These are phyloP conservation scores for Himalopsyche tibetana DNA, from an alignment of 2,888 invertebrate species.

Conservation along the genomic window DNA sequence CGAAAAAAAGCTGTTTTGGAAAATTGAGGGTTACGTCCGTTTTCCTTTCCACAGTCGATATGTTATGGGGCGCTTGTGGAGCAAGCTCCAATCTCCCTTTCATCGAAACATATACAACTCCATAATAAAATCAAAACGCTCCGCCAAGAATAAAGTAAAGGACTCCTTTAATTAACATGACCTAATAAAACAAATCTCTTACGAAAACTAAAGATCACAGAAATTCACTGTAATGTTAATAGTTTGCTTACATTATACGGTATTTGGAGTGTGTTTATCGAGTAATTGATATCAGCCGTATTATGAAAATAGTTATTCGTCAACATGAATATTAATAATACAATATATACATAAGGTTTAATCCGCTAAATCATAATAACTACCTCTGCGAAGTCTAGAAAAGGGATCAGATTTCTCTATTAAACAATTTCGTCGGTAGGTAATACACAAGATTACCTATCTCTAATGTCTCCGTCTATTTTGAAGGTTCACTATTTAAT, in stretches of 20 bases:
- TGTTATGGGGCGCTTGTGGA: no score
- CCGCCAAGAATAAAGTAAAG: no score
- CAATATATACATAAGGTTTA: background rate
- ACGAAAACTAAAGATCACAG: background rate
- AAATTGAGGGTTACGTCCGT: no score
- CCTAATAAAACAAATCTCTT: no score
- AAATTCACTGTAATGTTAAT: background rate
- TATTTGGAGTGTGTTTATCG: background rate
- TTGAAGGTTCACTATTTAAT: slow-evolving; percentile 37
- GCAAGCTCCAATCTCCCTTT: no score
- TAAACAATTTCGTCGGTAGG: background rate
- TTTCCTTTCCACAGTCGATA: no score
- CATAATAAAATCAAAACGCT: no score
- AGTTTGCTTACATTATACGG: background rate
- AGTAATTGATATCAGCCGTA: slow-evolving; percentile 15
- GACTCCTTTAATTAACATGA: no score
- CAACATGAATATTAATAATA: slow-evolving; percentile 1
- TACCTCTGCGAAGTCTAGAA: background rate
- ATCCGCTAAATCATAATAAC: background rate
- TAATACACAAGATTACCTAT: background rate
- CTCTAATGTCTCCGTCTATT: background rate
- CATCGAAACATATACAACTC: no score
- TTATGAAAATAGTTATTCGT: slow-evolving; percentile 11
- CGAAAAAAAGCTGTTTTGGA: no score
- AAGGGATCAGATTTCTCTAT: slow-evolving; percentile 5